Percentiles rank a stretch among this genome's conserved stretches.
Conservation (phyloP, 2,888 invertebrate species). For the Xylota sylvarum region DNA sequence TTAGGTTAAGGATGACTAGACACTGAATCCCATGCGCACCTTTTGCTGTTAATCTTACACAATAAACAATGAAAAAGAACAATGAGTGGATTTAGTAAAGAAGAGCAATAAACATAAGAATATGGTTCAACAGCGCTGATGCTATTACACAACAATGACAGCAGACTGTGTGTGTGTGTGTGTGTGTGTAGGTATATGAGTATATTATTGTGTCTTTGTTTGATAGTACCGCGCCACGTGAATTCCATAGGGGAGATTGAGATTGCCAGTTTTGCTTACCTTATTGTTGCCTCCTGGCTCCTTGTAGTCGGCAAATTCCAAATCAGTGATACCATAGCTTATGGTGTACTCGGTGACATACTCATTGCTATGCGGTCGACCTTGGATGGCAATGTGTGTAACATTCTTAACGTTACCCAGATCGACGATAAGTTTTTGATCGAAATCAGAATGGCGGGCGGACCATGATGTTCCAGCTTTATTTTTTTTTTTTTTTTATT, state of each 20-base stretch:
- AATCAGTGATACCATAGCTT: conserved; percentile 95
- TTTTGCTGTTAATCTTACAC: conserved; percentile 46
- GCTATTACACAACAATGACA: conserved; percentile 54
- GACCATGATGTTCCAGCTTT: conserved; percentile 97
- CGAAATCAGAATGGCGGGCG: conserved; percentile 95
- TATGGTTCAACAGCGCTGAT: conserved; percentile 61
- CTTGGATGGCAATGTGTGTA: conserved; percentile 95
- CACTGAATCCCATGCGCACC: conserved; percentile 71
- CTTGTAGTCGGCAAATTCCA: conserved; percentile 95
- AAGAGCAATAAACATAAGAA: conserved; percentile 6
- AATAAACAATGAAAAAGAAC: conserved; percentile 40
- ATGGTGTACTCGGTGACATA: conserved; percentile 97
- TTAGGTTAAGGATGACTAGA: conserved; percentile 56
- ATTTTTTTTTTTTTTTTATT: conserved; percentile 71
- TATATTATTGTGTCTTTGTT: conserved; percentile 19
- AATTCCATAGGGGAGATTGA: conserved; percentile 11
- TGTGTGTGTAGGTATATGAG: conserved; percentile 13
- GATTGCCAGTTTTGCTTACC: conserved; percentile 87
- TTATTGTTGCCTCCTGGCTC: conserved; percentile 95
- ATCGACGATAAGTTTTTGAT: conserved; percentile 96
- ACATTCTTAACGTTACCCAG: conserved; percentile 95
- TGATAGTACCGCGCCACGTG: conserved; percentile 26
- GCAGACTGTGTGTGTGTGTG: conserved; percentile 26
- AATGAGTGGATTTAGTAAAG: conserved; percentile 22
- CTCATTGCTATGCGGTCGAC: conserved; percentile 95